phyloP scores from a whole-genome alignment of 2,888 invertebrate species.

The Xestia xanthographa region DNA sequence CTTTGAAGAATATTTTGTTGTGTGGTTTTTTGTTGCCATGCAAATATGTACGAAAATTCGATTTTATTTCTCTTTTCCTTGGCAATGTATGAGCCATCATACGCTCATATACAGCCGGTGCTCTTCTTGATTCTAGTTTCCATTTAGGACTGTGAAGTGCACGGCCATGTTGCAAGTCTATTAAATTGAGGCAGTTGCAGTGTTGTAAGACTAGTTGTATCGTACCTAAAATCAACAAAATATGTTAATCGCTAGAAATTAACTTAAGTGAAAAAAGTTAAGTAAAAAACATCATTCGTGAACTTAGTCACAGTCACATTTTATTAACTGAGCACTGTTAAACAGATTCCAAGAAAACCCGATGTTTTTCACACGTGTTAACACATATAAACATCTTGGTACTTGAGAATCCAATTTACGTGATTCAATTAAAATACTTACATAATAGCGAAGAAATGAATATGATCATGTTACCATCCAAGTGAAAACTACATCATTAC shows the following conservation, averaged over 20 bases:
- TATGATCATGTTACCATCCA: conserved; percentile 72
- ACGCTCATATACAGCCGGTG: conserved; percentile 20
- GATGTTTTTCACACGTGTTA: not conserved
- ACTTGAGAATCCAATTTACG: not conserved
- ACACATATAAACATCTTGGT: not conserved
- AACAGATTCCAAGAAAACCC: not conserved
- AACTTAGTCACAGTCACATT: not conserved
- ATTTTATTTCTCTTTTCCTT: not conserved
- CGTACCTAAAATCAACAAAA: conserved; percentile 58
- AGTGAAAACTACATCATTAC: conserved; percentile 34
- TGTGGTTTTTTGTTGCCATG: conserved; percentile 4
- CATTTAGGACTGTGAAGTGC: not conserved
- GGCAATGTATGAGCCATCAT: conserved; percentile 8
- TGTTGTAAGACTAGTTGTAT: conserved; percentile 58
- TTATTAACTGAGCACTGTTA: not conserved
- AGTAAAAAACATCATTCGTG: not conserved
- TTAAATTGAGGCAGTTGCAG: conserved; percentile 66
- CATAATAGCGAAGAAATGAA: conserved; percentile 63
- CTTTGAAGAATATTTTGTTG: not conserved
- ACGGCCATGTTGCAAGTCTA: conserved; percentile 66
- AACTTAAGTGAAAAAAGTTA: not conserved
- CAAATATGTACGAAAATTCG: conserved; percentile 11
- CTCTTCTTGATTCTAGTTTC: conserved; percentile 12
- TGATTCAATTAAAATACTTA: conserved; percentile 65
- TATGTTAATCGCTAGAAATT: not conserved